A percentile compares a stretch with the other conserved stretches of the same genome.
These are phyloP conservation scores for Pogonomyrmex barbatus DNA, from an alignment of 1,140 invertebrate genomes.

Conservation along the genomic window DNA sequence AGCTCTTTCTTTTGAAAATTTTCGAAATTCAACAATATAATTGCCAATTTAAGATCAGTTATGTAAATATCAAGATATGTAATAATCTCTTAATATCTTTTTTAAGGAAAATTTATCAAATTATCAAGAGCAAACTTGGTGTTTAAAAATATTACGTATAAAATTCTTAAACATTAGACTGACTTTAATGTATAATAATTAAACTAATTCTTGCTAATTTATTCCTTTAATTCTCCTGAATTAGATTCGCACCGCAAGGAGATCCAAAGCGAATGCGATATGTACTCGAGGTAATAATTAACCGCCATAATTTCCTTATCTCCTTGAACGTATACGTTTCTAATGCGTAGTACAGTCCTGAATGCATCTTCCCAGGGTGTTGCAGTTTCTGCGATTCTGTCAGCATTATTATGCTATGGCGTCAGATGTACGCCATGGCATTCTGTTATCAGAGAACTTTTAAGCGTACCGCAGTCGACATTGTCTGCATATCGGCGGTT, in stretches of 20 bases:
- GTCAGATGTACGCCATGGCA: conserved; percentile 52
- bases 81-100: neutral
- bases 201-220: conserved; percentile 21
- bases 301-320: conserved; percentile 67
- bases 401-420: conserved; percentile 58
- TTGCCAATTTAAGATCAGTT: neutral
- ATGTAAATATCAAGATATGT: neutral
- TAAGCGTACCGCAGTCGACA: conserved; percentile 47
- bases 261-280: conserved; percentile 43
- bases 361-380: conserved; percentile 19
- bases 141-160: neutral
- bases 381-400: conserved; percentile 56
- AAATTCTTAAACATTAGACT: neutral
- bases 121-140: neutral
- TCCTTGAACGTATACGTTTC: conserved; percentile 35
- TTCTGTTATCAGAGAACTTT: conserved; percentile 62
- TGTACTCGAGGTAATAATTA: conserved; percentile 63
- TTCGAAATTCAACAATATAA: neutral
- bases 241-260: conserved; percentile 42
- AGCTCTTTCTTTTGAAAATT: neutral
- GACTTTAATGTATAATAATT: neutral
- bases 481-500: conserved; percentile 50
- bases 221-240: conserved; percentile 40
- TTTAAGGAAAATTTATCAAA: neutral
- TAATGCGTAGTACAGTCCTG: conserved; percentile 35